Base-by-base conservation (phyloP, 2,113 vertebrate genomes). In the Scophthalmus maximus region DNA sequence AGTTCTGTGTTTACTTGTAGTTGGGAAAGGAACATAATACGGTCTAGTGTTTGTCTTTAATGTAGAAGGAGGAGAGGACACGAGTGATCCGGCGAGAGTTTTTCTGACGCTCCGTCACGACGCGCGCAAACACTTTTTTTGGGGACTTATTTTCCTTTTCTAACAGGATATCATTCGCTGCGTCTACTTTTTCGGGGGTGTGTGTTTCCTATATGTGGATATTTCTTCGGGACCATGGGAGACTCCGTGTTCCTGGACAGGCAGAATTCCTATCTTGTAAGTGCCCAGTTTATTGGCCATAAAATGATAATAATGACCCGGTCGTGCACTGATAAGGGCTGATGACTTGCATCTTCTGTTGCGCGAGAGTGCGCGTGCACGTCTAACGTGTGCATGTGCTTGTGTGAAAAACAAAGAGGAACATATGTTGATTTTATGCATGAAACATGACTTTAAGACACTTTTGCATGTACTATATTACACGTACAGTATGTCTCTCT, bases 191-290 rank as follows among this genome's bases (percentile, higher is more conserved):
- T 78, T 47, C n/a, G n/a, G n/a, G n/a, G n/a, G n/a, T n/a, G n/a
- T n/a, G n/a, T 38, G 53, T 49, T 76, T 82, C 51, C 70, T 93
- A 67, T 88, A 92, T 93, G 92, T 87, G 92, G 92, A 93, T 87
- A 76, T 71, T 76, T 66, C 50, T 50, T 30, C 38, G 10, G 61
- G 66, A 87, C 89, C 83, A 95, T 96, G 95, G 96, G 95, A 77
- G 96, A 96, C 89, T 92, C 93, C 9, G 94, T 94, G 74, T 89
- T 94, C 83, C 79, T 93, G 75, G 93, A 95, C 84, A 95, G 94
- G 88, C 95, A 89, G 29, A 95, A 95, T 73, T 93, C 92, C 49
- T 95, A 96, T 64, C 94, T 95, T 83, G 96, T 98, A 92, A 97
- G 96, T 95, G 87, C 29, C 18, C 17, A 1, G 2, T 71, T 73